phyloP scores from a whole-genome alignment of 2,797 vertebrate species.

The Urosaurus nigricauda region DNA sequence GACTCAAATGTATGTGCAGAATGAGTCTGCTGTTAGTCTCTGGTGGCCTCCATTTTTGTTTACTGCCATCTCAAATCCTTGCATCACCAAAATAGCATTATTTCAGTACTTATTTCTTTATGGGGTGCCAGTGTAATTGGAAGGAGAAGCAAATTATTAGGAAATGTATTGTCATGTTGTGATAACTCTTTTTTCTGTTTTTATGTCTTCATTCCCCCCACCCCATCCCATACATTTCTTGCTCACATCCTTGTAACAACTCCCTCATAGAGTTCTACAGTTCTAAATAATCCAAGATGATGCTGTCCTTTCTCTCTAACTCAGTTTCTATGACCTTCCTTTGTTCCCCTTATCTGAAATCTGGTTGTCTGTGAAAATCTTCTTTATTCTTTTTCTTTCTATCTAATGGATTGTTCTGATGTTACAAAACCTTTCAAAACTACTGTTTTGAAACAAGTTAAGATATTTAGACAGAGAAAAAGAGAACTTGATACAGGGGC shows the following conservation, averaged over 20 bases:
- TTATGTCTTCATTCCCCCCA: neutral
- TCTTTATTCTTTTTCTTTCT: neutral
- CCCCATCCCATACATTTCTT: neutral
- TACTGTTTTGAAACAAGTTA: neutral
- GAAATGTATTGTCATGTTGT: neutral
- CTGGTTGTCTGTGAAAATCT: neutral
- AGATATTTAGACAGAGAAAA: neutral
- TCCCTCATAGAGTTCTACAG: neutral
- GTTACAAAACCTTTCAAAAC: conserved; percentile 12
- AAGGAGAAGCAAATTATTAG: neutral
- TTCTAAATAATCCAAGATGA: conserved; percentile 1
- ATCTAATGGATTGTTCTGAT: neutral
- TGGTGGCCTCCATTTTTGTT: neutral
- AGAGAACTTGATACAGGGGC: neutral
- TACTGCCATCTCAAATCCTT: neutral
- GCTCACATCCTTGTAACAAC: neutral
- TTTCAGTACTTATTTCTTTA: neutral
- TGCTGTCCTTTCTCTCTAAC: neutral
- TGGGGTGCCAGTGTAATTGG: too few species aligned
- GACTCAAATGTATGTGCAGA: neutral
- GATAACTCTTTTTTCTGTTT: neutral
- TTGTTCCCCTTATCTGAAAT: conserved; percentile 21
- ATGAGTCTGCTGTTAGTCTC: neutral
- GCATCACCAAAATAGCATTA: neutral
- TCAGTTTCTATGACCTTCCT: neutral